Evolutionary conservation across 2,113 vertebrate species (phyloP).

Genomic region (Neolamprologus toae): DNA sequence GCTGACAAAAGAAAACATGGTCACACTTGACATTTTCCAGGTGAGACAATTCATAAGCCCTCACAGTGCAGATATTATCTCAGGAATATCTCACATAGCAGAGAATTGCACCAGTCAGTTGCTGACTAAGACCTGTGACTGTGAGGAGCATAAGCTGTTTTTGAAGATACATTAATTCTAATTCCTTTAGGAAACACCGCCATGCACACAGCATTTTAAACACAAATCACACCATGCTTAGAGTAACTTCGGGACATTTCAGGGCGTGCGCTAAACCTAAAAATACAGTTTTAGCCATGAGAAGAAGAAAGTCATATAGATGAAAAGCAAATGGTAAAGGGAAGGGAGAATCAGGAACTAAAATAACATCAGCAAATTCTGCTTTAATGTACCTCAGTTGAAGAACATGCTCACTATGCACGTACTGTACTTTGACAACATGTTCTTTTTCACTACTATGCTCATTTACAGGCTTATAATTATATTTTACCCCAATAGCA

Average conservation of each 20-base stretch:
- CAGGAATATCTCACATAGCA: background rate
- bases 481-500: background rate
- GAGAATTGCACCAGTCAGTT: background rate
- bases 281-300: background rate
- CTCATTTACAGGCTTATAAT: background rate
- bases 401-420: background rate
- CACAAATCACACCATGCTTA: background rate
- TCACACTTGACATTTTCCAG: slow-evolving; percentile 33
- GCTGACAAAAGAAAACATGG: background rate
- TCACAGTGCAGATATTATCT: slow-evolving; percentile 8
- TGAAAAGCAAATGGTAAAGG: background rate
- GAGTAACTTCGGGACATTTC: background rate
- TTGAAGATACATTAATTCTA: slow-evolving; percentile 23
- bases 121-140: slow-evolving; percentile 32
- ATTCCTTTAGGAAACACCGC: slow-evolving; percentile 27
- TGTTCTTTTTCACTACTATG: background rate
- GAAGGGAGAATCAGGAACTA: background rate
- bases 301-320: background rate
- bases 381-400: background rate
- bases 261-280: background rate
- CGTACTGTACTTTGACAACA: background rate
- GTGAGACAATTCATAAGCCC: slow-evolving; percentile 17
- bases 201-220: slow-evolving; percentile 21
- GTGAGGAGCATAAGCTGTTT: slow-evolving; percentile 17
- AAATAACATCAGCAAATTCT: background rate